phyloP scores from a whole-genome alignment of 1,140 invertebrate species.

The Procambarus virginalis region DNA sequence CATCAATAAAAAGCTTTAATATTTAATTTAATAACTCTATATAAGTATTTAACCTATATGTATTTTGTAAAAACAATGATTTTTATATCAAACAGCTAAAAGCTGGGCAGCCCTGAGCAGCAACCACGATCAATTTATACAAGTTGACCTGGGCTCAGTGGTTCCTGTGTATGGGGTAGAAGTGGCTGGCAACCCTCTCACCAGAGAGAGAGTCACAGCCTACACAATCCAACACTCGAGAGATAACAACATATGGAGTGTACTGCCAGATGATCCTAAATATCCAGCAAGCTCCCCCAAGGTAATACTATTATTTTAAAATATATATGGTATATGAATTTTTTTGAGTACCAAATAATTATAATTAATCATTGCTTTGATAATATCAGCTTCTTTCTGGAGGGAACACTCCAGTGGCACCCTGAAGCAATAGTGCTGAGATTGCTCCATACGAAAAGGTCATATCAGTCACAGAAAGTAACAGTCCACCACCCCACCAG shows the following conservation, averaged over 20 bases:
- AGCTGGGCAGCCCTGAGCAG: slow-evolving; percentile 79
- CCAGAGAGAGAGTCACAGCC: slow-evolving; percentile 84
- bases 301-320: not conserved
- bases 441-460: too few species aligned
- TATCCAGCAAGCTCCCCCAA: slow-evolving; percentile 22
- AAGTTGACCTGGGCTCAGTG: slow-evolving; percentile 80
- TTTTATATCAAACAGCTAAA: not conserved
- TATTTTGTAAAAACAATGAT: not conserved
- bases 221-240: slow-evolving; percentile 83
- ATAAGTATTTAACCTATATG: not conserved
- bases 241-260: slow-evolving; percentile 75
- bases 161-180: slow-evolving; percentile 84
- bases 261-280: slow-evolving; percentile 6
- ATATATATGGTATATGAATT: too few species aligned
- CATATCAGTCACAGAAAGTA: too few species aligned
- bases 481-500: too few species aligned
- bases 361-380: too few species aligned
- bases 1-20: too few species aligned
- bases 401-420: too few species aligned
- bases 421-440: too few species aligned
- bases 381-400: too few species aligned
- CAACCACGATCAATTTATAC: slow-evolving; percentile 81
- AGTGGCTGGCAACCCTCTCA: slow-evolving; percentile 79
- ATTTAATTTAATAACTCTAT: too few species aligned
- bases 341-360: too few species aligned